These are phyloP conservation scores for Halichoerus grypus DNA, from an alignment of 2,113 vertebrate genomes.

Conservation along the genomic window DNA sequence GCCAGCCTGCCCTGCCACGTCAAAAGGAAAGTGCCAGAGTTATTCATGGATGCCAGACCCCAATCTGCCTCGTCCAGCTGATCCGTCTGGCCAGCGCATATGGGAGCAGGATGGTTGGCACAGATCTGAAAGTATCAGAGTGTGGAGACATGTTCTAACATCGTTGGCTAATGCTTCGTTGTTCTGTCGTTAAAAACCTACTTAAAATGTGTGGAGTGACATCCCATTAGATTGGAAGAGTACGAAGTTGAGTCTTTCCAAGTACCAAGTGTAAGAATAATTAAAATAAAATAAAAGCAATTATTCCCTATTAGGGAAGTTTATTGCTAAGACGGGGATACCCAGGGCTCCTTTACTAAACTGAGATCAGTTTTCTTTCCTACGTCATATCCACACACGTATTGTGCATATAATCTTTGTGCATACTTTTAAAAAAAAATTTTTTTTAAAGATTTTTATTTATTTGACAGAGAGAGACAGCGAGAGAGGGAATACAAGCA, in stretches of 20 bases:
- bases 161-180: slow-evolving; percentile 27
- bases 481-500: no score
- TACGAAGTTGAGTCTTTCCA: background rate
- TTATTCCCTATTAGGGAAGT: background rate
- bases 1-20: background rate
- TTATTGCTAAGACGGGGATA: background rate
- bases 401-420: rapidly evolving
- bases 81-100: background rate
- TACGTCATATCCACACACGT: rapidly evolving
- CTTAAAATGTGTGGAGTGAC: background rate
- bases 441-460: no score
- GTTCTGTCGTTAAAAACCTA: slow-evolving; percentile 58
- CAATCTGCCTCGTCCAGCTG: slow-evolving; percentile 37
- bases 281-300: background rate
- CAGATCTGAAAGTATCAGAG: background rate
- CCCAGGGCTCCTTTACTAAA: background rate
- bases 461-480: no score
- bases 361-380: background rate
- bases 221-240: background rate
- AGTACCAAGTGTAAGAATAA: background rate
- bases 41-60: background rate
- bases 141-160: background rate
- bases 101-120: slow-evolving; percentile 24
- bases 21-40: background rate
- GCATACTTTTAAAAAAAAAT: background rate